phyloP scores from a whole-genome alignment of 2,797 vertebrate species.

The Streptopelia turtur region DNA sequence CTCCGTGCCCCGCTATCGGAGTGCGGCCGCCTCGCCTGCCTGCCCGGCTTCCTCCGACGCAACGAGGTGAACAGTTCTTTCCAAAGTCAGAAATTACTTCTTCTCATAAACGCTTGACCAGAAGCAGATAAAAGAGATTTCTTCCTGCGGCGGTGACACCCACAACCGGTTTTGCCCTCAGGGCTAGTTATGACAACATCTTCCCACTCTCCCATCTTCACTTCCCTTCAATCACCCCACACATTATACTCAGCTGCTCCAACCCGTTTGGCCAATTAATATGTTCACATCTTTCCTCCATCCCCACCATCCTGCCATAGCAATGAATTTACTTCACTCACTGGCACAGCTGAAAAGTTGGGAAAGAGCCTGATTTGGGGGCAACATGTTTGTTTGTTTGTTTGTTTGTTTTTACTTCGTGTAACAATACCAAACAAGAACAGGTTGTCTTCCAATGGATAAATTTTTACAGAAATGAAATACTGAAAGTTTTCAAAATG shows the following conservation, averaged over 20 bases:
- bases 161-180: background rate
- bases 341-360: background rate
- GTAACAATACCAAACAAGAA: background rate
- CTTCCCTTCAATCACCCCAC: background rate
- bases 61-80: background rate
- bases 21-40: background rate
- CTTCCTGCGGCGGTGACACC: background rate
- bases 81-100: background rate
- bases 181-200: background rate
- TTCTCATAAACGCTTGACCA: background rate
- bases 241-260: background rate
- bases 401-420: background rate
- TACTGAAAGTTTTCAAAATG: background rate
- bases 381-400: background rate
- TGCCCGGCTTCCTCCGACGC: background rate
- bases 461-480: background rate
- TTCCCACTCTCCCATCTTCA: background rate
- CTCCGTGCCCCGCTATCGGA: conserved; percentile 54
- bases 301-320: background rate
- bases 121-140: background rate
- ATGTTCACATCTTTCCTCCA: background rate
- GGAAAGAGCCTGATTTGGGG: background rate
- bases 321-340: background rate
- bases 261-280: background rate
- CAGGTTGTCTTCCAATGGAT: rapidly evolving